Conservation (phyloP, 2,797 vertebrate species). For the Garrulus glandarius region DNA sequence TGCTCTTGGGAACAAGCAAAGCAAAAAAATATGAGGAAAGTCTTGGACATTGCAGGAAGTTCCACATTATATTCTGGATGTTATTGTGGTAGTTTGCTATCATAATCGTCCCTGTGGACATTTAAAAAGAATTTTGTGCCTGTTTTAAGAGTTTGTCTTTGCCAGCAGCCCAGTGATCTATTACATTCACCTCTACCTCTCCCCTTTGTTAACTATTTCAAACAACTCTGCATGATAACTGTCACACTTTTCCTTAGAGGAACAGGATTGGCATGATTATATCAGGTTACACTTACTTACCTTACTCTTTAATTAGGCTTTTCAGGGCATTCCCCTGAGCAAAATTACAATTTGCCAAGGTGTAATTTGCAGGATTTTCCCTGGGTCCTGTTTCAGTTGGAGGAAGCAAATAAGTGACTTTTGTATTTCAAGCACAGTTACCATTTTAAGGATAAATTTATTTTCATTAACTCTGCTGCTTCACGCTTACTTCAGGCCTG, state of each 20-base stretch:
- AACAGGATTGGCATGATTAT: neutral
- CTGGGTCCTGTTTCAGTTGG: neutral
- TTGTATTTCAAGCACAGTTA: neutral
- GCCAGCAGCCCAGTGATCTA: neutral
- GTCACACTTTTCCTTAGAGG: neutral
- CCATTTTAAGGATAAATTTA: constrained; percentile 23
- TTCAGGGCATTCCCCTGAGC: neutral
- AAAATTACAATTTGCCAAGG: neutral
- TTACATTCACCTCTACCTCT: neutral
- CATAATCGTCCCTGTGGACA: too few relatives aligned
- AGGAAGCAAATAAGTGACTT: neutral
- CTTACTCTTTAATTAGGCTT: constrained; percentile 38
- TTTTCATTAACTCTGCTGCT: constrained; percentile 27
- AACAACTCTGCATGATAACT: neutral
- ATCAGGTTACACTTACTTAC: neutral
- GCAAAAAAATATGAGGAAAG: neutral
- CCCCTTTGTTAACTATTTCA: neutral
- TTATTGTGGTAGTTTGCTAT: neutral
- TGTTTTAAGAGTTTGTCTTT: neutral
- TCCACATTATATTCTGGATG: accelerated
- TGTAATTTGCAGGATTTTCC: constrained; percentile 4
- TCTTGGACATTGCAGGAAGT: neutral
- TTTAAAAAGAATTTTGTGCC: neutral
- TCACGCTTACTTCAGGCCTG: neutral
- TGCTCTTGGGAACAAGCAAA: neutral